Base-by-base conservation (phyloP, 2,888 invertebrate species). In the Hyalella azteca region DNA sequence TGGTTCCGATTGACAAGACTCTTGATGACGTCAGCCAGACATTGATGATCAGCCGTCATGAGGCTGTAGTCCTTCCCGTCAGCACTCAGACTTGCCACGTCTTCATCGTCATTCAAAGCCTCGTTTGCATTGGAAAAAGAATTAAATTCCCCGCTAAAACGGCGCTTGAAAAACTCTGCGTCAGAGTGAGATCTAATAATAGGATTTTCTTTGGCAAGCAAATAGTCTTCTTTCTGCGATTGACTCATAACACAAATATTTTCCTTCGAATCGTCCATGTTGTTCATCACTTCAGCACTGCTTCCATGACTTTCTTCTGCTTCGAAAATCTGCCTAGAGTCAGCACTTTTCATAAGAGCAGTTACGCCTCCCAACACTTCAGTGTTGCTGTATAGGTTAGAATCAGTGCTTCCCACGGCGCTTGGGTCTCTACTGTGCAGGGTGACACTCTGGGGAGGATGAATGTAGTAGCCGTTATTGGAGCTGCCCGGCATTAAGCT, bases 1-100 rank as follows among this genome's bases (percentile, higher is more conserved):
- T 79, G 81, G 19, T 59, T 75, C 22, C 81, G 79, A 50, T 84
- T 76, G 11, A 81, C 84, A 5, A 84, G 66, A 45, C 81, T 81
- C 77, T 80, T 82, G 36, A 84, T 79, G n/a, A 84, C 82, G 32
- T 81, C 82, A 15, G 80, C 50, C 9, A 84, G 73, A 29, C 81
- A 75, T 66, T 81, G 81, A 66, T 82, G 78, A 60, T 84, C 84
- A n/a, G 80, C 73, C 45, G 82, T 81, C 22, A 81, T 73, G 40
- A 84, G 66, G 29, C 80, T 81, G 32, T 79, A 79, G 22, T 81
- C 79, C 29, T 29, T 45, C 11, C 13, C 48, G 32, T 49, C 54
- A n/a, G 49, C 45, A 66, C 19, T 40, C n/a, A 7, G 7, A 22
- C 36, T 45, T 32, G 66, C 78, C 19, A 36, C 66, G 29, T 66